Conservation (phyloP, 1,140 invertebrate species). For the Ceratina australensis region DNA sequence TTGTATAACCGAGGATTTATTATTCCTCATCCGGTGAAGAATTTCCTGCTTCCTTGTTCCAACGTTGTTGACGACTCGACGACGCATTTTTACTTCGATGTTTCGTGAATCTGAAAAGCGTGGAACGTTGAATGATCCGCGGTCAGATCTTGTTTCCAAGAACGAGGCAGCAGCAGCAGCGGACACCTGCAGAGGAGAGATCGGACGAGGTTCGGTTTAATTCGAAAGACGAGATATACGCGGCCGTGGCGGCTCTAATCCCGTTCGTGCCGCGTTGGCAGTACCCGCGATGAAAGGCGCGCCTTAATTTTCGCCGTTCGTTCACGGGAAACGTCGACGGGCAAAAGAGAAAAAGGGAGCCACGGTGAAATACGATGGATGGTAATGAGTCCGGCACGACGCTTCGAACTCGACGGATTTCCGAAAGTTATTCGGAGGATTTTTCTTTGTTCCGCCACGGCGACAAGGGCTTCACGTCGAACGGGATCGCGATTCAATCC, state of each 20-base stretch:
- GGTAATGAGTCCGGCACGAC: conserved; percentile 24
- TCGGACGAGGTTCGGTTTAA: conserved; percentile 27
- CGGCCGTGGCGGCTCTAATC: conserved; percentile 36
- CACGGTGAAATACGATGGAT: conserved; percentile 17
- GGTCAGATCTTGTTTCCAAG: not conserved
- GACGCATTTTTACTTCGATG: too few relatives aligned
- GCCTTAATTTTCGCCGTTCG: conserved; percentile 63
- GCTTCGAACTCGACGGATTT: conserved; percentile 40
- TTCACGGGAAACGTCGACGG: conserved; percentile 46
- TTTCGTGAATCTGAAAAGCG: not conserved
- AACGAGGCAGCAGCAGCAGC: too few relatives aligned
- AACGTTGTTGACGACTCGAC: too few relatives aligned
- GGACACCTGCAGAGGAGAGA: conserved; percentile 1
- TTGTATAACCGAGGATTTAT: conserved; percentile 6
- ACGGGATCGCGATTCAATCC: conserved; percentile 9
- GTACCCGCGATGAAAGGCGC: conserved; percentile 34
- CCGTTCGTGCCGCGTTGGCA: conserved; percentile 30
- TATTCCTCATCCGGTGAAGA: not conserved
- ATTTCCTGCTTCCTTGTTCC: too few relatives aligned
- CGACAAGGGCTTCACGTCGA: not conserved
- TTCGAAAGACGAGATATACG: conserved; percentile 33
- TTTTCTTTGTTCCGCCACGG: not conserved
- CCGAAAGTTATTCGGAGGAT: conserved; percentile 34
- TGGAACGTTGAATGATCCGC: not conserved
- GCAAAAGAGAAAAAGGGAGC: not conserved